Percentiles rank a stretch among this genome's conserved stretches.
Conservation (phyloP, 2,888 invertebrate genomes). For the Leptura quadrifasciata region DNA sequence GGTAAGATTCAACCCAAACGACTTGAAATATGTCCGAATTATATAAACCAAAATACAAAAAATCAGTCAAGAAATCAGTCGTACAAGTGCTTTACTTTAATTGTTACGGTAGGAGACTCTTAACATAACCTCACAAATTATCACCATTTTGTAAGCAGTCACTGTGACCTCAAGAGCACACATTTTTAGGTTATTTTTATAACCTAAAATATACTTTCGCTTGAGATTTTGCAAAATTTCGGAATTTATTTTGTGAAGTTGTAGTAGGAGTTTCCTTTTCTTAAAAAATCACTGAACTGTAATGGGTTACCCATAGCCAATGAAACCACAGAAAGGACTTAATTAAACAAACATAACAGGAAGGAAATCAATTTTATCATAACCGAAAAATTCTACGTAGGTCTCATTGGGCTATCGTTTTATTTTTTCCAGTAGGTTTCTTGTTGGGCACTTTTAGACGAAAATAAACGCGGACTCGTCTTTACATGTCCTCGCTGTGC, state of each 20-base stretch:
- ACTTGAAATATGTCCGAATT: background rate
- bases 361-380: background rate
- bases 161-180: no score
- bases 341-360: background rate
- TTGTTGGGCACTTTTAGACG: conserved; percentile 60
- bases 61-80: conserved; percentile 31
- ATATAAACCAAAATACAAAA: background rate
- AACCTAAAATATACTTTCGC: background rate
- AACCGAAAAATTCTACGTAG: background rate
- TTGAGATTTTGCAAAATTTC: background rate
- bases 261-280: background rate
- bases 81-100: conserved; percentile 2
- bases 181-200: background rate
- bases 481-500: conserved; percentile 67
- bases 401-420: background rate
- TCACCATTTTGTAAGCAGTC: background rate
- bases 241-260: background rate
- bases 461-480: conserved; percentile 69
- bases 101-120: background rate
- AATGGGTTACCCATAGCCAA: background rate
- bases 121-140: conserved; percentile 10
- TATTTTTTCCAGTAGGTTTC: background rate
- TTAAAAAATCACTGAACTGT: background rate
- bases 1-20: background rate
- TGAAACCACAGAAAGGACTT: background rate